Evolutionary conservation across 2,888 invertebrate species (phyloP), one percentile per base, ranked within the genome.

Genomic region (Oxystoma pomonae): DNA sequence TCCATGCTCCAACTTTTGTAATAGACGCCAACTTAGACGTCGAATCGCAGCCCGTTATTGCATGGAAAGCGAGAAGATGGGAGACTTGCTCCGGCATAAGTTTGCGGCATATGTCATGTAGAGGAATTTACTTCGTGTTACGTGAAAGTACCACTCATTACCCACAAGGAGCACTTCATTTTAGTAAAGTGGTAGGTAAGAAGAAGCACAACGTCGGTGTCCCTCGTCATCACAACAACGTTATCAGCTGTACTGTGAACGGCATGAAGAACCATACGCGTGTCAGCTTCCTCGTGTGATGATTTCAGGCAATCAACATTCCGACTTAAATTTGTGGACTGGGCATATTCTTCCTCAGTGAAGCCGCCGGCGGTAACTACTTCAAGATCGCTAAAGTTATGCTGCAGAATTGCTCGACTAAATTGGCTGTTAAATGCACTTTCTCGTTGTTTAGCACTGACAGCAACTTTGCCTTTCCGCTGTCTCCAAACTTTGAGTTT

Each of bases 211-310:
- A 57, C 57, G 16, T 57, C 57, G 12, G 57, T 57, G 20, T 57
- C 57, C 20, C 18, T 58, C 3, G 59, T 58, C 51, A 58, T 53
- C 18, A 58, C 59, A 53, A 58, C 59, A 16, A 58, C 16, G 12
- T 58, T 53, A 5, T 55, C 59, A 18, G 59, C 51, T 17, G 16
- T 18, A 17, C 59, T 58, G 16, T 58, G 59, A 52, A 58, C 59
- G 17, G 59, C 59, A 58, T 58, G 59, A 58, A 58, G 59, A 58
- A 58, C 17, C 50, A 52, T 58, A 18, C 59, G 59, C 9, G 59
- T 58, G 52, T 58, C 59, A 16, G 59, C 59, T 17, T 58, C 59
- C 50, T 58, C 51, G 59, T 58, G 59, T 58, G 59, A 58, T 3
- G 59, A 7, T 58, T 55, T 58, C 5, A 58, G 59, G 55, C 16